Base-by-base conservation (phyloP, 2,888 invertebrate species). In the Aricia artaxerxes region DNA sequence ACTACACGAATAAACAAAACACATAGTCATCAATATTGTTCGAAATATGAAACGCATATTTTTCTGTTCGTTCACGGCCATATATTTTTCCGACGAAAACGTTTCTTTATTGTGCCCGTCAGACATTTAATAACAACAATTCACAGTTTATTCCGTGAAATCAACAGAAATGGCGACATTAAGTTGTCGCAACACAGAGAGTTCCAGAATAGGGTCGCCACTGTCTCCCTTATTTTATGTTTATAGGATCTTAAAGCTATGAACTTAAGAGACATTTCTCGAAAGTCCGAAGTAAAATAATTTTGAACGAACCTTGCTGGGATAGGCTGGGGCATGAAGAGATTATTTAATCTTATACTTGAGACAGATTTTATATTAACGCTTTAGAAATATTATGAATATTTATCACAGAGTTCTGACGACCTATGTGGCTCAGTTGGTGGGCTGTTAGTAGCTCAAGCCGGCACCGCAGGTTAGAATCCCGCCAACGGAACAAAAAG, bases 131-230 rank as follows among this genome's bases (percentile, higher is more conserved):
- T 80, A 79, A 76, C 80, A 80, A 79, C 79, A 80, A 82, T 79
- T 80, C 81, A 79, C 79, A 75, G 81, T 80, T 82, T 80, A 80
- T 82, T 82, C 80, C 73, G 80, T 79, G 79, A 82, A 80, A 82
- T 82, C 82, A 77, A 24, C 31, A 53, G 38, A 76, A 77, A 78
- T 77, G 69, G 44, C 61, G 77, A 24, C 76, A 31, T 31, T 7
- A 73, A n/a, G 73, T 44, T 73, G 9, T 9, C 64, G 31, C 13
- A 13, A 64, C 11, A 64, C 24, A 61, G 61, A 61, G 61, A 64
- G 31, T 64, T 64, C 9, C 64, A 31, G 64, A 64, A 31, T 64
- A 24, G 64, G 24, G 24, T 24, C 61, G 61, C 24, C 7, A 61
- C 6, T 24, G 61, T 61, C 24, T 11, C 13, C 13, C 13, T 53